Evolutionary conservation across 1,140 invertebrate genomes (phyloP).

Genomic region (Neocloeon triangulifer): DNA sequence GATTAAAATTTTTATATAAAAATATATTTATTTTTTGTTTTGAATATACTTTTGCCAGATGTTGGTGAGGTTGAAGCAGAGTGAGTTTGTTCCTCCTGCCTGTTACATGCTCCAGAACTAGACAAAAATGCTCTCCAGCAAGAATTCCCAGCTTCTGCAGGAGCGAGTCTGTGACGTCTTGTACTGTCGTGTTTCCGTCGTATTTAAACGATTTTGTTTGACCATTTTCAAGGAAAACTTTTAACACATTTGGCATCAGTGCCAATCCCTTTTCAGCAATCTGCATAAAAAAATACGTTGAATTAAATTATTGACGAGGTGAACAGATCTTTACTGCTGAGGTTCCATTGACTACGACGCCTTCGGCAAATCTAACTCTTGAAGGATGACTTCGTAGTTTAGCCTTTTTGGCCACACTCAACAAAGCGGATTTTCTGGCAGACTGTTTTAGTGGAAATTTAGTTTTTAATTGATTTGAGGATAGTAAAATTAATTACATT

Average conservation of each 20-base stretch:
- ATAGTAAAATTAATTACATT: constrained; percentile 27
- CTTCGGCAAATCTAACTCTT: constrained; percentile 70
- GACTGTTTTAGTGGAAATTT: constrained; percentile 21
- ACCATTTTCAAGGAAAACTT: constrained; percentile 83
- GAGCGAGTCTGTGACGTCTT: constrained; percentile 64
- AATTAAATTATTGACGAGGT: constrained; percentile 18
- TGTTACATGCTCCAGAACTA: constrained; percentile 79
- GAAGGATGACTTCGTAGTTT: constrained; percentile 56
- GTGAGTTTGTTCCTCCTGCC: constrained; percentile 63
- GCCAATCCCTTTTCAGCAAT: constrained; percentile 41
- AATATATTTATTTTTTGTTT: constrained; percentile 1
- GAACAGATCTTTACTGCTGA: no score
- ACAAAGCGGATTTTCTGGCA: constrained; percentile 50
- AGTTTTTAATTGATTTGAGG: background rate
- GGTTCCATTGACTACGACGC: constrained; percentile 65
- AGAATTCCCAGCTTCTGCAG: constrained; percentile 61
- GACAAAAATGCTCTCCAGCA: constrained; percentile 18
- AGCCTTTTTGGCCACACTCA: constrained; percentile 69
- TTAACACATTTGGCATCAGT: constrained; percentile 78
- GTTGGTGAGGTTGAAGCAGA: constrained; percentile 58
- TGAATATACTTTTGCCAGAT: constrained; percentile 49
- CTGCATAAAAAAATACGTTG: background rate
- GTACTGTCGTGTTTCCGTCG: constrained; percentile 68
- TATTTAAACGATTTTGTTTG: constrained; percentile 95
- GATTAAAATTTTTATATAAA: no score